Evolutionary conservation across 2,113 vertebrate genomes (phyloP), one percentile per base, ranked within the genome.

Genomic region (Tauraco erythrolophus): DNA sequence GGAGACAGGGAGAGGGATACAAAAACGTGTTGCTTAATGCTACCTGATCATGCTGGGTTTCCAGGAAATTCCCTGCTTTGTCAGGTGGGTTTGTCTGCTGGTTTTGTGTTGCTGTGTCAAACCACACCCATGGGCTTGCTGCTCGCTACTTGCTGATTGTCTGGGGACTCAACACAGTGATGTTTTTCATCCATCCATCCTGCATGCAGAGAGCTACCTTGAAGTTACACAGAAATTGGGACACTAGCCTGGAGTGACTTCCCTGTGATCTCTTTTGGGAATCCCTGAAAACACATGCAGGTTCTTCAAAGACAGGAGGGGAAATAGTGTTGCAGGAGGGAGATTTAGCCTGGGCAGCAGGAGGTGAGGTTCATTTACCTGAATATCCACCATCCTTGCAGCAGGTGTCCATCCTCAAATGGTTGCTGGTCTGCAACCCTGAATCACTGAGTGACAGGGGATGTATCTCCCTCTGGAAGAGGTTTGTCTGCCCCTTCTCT

Each of bases 381-480:
- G 37, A 27, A 35, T 0, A 0, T 21, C 2, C 0, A 1, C 37
- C 1, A 0, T 84, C 41, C 46, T 53, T 2, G 0, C 0, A 1
- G 28, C 5, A 3, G 22, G 17, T 87, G 16, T 79, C 53, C 8
- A 2, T 37, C 50, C 71, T 72, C 43, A 70, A 11, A 25, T 50
- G 60, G 11, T 28, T 62, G 28, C 54, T 84, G 72, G 64, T n/a
- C 64, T 66, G 41, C 87, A 81, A 46, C 58, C 31, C 56, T 1
- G 2, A 72, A 62, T 69, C 35, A 10, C 5, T 6, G 82, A 12
- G 21, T 33, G 5, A 5, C 57, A 22, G 31, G 74, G 72, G 18
- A n/a, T 48, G 14, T 48, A 48, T 61, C 12, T 61, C 24, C 23
- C 27, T 76, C 39, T 71, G 15, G 39, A 39, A 25, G 70, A 92